These are phyloP conservation scores for Accipiter virgatus DNA, from an alignment of 2,113 vertebrate genomes.

Conservation along the genomic window DNA sequence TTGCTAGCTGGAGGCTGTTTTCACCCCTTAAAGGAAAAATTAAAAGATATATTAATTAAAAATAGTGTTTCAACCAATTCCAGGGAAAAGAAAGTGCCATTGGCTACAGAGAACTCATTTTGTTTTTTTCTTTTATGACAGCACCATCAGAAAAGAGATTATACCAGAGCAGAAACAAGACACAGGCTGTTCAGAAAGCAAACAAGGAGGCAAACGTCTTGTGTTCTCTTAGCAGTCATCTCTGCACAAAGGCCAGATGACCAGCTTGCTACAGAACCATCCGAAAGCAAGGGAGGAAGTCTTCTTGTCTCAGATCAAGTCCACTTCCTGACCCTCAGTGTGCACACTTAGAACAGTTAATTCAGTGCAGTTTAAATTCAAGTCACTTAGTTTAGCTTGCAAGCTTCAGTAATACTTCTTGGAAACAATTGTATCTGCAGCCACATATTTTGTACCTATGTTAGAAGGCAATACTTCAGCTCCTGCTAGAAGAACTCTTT, in stretches of 20 bases:
- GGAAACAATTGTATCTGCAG: background rate
- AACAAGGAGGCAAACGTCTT: background rate
- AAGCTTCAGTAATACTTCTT: background rate
- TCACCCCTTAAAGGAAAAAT: background rate
- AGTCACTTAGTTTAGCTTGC: conserved; percentile 9
- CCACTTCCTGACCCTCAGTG: background rate
- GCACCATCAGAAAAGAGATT: background rate
- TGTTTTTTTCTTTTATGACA: background rate
- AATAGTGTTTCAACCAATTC: background rate
- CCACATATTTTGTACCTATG: background rate
- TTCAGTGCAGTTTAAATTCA: conserved; percentile 35
- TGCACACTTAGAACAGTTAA: background rate
- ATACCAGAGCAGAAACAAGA: background rate
- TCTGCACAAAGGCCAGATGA: conserved; percentile 1
- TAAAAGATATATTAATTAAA: background rate
- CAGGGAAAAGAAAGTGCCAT: background rate
- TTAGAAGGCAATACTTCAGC: background rate
- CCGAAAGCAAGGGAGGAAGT: background rate
- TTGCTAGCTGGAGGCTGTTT: background rate
- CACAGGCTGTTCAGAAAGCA: background rate
- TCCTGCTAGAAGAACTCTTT: background rate
- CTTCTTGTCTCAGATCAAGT: background rate
- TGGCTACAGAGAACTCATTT: background rate
- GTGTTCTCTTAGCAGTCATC: background rate
- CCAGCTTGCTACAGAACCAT: conserved; percentile 3